Base-by-base conservation (phyloP, 1,140 invertebrate species). In the Dendroctonus valens region DNA sequence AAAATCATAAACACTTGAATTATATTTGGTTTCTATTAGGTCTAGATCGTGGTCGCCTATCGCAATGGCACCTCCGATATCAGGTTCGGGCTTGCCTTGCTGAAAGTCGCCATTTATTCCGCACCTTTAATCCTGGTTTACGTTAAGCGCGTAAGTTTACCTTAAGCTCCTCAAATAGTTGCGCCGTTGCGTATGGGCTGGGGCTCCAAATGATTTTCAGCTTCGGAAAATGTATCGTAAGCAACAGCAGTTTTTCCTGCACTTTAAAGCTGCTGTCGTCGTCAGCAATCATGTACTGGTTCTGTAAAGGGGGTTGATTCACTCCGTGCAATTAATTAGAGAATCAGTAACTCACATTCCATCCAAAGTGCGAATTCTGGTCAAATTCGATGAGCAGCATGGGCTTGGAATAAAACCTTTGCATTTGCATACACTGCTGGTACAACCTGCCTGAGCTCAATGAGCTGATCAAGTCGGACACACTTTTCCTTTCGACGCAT, bases 381-480 rank as follows among this genome's bases (percentile, higher is more conserved):
- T 97, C 95, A 82, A 98, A 98, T 81, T 98, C 96, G 63, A 99
- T 97, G 0, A 99, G 84, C n/a, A 99, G 81, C 76, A 98, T 90
- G 0, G 94, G 92, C 73, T 91, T 91, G 15, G 86, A 83, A 78
- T 97, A 97, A 79, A 91, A 86, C 9, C 94, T 83, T 60, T 86
- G 89, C 94, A 97, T 97, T 58, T 92, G 86, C 51, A 91, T 86
- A 51, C 91, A 91, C 80, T 99, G 98, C 77, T 93, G 94, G 78
- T 97, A 99, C 41, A 99, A 83, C 58, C 98, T 87, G 0, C 98
- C 98, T 64, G 89, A 94, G 78, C 95, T 92, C 11, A 99, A 81
- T 0, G 96, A 99, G 11, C 95, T 94, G 77, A 99, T 96, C 61
- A 99, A 82, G 87, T 99, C 98, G 39, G 93, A 95, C 37, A 99